phyloP scores from a whole-genome alignment of 2,113 vertebrate genomes.

The Pan paniscus region DNA sequence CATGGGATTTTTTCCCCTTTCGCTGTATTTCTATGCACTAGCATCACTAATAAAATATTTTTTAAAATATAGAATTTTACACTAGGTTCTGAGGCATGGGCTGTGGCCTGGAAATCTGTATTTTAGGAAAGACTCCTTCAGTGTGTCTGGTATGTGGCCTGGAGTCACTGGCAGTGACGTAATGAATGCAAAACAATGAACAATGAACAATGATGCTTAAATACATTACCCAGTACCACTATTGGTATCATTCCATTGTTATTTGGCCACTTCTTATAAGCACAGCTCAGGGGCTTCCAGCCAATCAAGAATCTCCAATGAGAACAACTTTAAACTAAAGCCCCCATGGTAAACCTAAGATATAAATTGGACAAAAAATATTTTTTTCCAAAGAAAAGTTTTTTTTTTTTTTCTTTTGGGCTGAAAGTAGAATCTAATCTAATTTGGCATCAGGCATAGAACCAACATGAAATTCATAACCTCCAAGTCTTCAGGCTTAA shows the following conservation, averaged over 20 bases:
- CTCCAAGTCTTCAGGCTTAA: neutral
- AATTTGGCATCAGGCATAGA: neutral
- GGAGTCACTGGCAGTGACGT: neutral
- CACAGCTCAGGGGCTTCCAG: neutral
- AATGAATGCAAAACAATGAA: neutral
- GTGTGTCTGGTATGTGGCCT: neutral
- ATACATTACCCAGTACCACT: neutral
- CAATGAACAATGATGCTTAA: neutral
- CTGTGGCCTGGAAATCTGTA: neutral
- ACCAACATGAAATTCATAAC: neutral
- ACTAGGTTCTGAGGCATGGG: neutral
- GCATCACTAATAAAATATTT: neutral
- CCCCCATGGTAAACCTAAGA: neutral
- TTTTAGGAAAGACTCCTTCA: neutral
- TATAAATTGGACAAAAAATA: neutral
- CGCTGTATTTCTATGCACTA: too few species aligned
- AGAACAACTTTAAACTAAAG: neutral
- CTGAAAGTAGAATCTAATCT: neutral
- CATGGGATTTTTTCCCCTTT: neutral
- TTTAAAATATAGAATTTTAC: neutral
- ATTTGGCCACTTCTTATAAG: neutral
- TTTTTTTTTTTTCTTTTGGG: neutral
- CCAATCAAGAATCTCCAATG: neutral
- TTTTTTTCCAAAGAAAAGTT: neutral
- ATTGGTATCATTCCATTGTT: neutral